Evolutionary conservation across 2,113 vertebrate genomes (phyloP).

Genomic region (Oriolus oriolus): DNA sequence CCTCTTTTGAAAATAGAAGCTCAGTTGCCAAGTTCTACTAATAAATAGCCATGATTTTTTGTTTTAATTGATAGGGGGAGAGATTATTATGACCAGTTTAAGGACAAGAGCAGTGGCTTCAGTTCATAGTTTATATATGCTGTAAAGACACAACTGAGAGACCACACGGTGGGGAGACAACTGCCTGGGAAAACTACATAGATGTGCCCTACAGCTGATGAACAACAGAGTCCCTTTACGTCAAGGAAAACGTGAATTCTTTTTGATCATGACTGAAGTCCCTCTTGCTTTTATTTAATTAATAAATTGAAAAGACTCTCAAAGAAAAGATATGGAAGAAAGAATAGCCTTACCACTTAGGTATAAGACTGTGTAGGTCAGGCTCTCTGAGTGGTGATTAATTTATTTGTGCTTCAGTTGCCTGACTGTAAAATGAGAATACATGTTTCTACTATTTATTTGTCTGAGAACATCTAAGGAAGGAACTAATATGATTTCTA

Average conservation of each 20-base stretch:
- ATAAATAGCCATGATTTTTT: not conserved
- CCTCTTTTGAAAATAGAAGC: not conserved
- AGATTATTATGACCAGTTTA: not conserved
- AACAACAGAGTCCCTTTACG: not conserved
- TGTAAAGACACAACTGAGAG: not conserved
- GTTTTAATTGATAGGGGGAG: rapidly evolving
- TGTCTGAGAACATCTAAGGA: not conserved
- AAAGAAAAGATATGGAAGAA: not conserved
- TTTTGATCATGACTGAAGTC: not conserved
- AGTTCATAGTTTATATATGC: not conserved
- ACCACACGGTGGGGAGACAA: not conserved
- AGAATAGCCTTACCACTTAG: not conserved
- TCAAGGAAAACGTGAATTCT: not conserved
- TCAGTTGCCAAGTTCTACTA: not conserved
- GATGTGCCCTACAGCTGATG: not conserved
- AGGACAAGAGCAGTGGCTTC: not conserved
- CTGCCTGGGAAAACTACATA: not conserved
- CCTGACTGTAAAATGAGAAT: not conserved
- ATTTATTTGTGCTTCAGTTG: not conserved
- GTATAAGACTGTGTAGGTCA: not conserved
- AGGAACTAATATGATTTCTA: not conserved
- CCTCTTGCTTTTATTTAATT: not conserved
- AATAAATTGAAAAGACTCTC: not conserved
- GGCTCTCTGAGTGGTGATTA: not conserved
- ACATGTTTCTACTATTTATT: not conserved